Base-by-base conservation (phyloP, 53 echinoderm and acorn worm genomes). In the Patiria pectinifera region DNA sequence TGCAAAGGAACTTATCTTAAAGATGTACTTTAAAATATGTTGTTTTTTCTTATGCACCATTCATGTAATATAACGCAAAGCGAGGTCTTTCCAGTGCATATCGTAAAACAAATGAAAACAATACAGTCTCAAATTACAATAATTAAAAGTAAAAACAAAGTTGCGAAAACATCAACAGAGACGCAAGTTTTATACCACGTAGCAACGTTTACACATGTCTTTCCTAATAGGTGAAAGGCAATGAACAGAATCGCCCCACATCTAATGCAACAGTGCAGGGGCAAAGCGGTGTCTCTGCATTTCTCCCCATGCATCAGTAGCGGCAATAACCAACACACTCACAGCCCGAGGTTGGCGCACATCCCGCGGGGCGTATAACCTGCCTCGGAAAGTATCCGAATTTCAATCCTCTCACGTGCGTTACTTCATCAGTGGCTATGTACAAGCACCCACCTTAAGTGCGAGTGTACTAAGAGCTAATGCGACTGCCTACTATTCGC, bases 401-500 rank as follows among this genome's bases (percentile, higher is more conserved):
- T 76, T 23, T 75, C 74, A 86, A 72, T 75, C 86, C 58, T 48
- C 86, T 86, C 86, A 86, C 86, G 86, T 58, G 69, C 83, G 85
- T 85, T 84, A 74, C 86, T 74, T 86, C 74, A 86, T n/a, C 85
- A 72, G n/a, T 74, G 76, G 22, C 58, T n/a, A 74, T 85, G 69
- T 62, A 85, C 85, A 85, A 85, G 85, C 45, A 21, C 85, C 66
- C 49, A 48, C 74, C 74, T 14, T 72, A 59, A 77, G 60, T 87
- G 87, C 77, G 16, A 61, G 87, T 87, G 87, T 48, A 87, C 78
- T 87, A 87, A 87, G 77, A 87, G 87, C 87, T 87, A 87, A 87
- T 87, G 87, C 87, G 59, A 87, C 72, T 78, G 78, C 48, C 75
- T 86, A 26, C 9, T 22, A 45, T 78, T 13, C 35, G 45, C 24